A percentile compares a stretch with the other conserved stretches of the same genome.
These are phyloP conservation scores for Poecilia wingei DNA, from an alignment of 2,797 vertebrate genomes.

Conservation along the genomic window DNA sequence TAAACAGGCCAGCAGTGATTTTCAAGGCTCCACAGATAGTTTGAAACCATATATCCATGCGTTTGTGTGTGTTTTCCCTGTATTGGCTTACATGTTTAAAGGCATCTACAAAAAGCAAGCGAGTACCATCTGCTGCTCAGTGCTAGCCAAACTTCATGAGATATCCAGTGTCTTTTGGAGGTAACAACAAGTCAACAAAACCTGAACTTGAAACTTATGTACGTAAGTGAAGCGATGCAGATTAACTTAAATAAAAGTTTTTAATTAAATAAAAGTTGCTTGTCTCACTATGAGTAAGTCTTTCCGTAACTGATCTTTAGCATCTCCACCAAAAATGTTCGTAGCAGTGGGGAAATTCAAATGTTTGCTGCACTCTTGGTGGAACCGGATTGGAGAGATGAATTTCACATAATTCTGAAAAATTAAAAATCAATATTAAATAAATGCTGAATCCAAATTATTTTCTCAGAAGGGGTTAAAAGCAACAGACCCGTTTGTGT, in stretches of 20 bases:
- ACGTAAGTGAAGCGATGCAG: neutral
- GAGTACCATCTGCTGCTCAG: constrained; percentile 63
- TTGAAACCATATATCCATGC: constrained; percentile 35
- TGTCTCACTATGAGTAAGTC: too few relatives aligned
- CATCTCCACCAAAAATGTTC: too few relatives aligned
- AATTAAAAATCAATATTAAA: too few relatives aligned
- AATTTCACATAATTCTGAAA: too few relatives aligned
- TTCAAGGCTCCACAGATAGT: constrained; percentile 41
- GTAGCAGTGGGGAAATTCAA: too few relatives aligned
- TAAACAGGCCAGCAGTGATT: constrained; percentile 40
- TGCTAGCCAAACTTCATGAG: constrained; percentile 46
- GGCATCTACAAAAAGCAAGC: constrained; percentile 41
- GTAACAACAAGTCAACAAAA: constrained; percentile 58
- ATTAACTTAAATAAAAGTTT: neutral
- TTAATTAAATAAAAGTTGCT: neutral
- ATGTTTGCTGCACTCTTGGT: too few relatives aligned
- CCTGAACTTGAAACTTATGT: constrained; percentile 32
- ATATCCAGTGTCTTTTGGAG: constrained; percentile 36
- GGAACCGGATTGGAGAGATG: too few relatives aligned
- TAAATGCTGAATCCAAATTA: too few relatives aligned
- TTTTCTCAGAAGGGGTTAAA: too few relatives aligned
- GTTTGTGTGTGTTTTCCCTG: constrained; percentile 31
- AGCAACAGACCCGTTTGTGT: too few relatives aligned
- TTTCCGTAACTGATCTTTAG: too few relatives aligned
- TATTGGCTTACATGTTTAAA: constrained; percentile 65